Conservation (phyloP, 37 sponge, comb jelly and placozoan species). For the Tethya wilhelma region DNA sequence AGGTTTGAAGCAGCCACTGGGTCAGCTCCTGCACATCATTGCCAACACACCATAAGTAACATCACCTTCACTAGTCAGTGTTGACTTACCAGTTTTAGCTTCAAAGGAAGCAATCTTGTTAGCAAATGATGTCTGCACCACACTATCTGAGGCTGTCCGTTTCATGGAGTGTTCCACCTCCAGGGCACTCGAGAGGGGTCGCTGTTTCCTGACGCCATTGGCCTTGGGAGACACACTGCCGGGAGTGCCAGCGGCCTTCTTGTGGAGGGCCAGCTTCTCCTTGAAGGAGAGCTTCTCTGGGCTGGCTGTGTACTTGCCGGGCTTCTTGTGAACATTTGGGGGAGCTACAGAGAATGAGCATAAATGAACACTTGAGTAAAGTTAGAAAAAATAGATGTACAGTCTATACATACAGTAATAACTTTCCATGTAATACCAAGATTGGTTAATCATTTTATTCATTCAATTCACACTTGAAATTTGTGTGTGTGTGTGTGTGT, state of each 20-base stretch:
- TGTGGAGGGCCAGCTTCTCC: slow-evolving; percentile 51
- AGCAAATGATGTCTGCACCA: no score
- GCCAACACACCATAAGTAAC: no score
- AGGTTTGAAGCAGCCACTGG: no score
- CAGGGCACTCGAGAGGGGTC: not conserved
- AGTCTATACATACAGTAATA: not conserved
- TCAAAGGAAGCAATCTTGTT: no score
- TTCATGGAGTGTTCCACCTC: no score
- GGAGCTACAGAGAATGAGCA: slow-evolving; percentile 7
- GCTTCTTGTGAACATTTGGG: slow-evolving; percentile 42
- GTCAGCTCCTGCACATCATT: no score
- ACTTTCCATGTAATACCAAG: no score
- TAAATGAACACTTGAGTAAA: not conserved
- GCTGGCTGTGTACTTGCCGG: not conserved
- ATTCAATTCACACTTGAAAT: no score
- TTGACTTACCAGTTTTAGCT: no score
- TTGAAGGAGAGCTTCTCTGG: slow-evolving; percentile 63
- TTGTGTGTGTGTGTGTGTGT: not conserved
- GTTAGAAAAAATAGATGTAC: not conserved
- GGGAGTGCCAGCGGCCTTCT: slow-evolving; percentile 3
- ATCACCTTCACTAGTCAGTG: no score
- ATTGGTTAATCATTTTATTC: no score
- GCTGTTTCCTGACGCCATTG: not conserved
- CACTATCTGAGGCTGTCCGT: slow-evolving; percentile 9
- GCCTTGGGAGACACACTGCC: not conserved